These are phyloP conservation scores for Diacarnus erythraeanus DNA, from an alignment of 37 sponge, comb jelly and placozoan species.

Conservation along the genomic window DNA sequence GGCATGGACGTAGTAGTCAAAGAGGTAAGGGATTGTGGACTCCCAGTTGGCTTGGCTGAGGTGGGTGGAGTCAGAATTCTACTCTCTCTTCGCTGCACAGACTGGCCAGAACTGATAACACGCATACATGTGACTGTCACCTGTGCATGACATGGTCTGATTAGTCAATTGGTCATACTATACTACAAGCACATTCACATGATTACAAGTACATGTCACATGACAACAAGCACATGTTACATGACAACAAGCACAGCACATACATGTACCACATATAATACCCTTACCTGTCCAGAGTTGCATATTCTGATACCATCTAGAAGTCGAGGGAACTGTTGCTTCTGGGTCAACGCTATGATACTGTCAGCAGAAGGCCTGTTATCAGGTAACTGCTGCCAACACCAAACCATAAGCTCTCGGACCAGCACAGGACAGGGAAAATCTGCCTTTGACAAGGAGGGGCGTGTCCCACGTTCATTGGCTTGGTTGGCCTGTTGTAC, in stretches of 20 bases:
- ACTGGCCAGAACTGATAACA: not conserved
- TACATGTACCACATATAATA: not conserved
- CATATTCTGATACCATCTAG: slow-evolving; percentile 56
- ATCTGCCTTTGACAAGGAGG: slow-evolving; percentile 63
- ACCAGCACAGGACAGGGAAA: slow-evolving; percentile 67
- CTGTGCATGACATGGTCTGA: not conserved
- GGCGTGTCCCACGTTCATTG: slow-evolving; percentile 65
- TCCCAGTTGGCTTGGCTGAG: not conserved
- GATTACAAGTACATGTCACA: not conserved
- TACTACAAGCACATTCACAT: too few species aligned
- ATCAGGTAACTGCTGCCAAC: slow-evolving; percentile 80
- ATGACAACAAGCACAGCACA: not conserved
- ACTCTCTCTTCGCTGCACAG: not conserved
- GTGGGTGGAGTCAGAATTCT: not conserved
- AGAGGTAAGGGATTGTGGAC: not conserved
- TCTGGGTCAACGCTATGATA: slow-evolving; percentile 36
- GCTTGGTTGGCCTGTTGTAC: slow-evolving; percentile 72
- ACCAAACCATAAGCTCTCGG: slow-evolving; percentile 89
- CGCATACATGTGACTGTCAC: slow-evolving; percentile 27
- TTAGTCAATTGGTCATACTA: not conserved
- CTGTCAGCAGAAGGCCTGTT: slow-evolving; percentile 64
- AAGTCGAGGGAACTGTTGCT: slow-evolving; percentile 58
- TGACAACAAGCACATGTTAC: not conserved
- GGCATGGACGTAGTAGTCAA: not conserved
- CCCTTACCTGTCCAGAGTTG: slow-evolving; percentile 26